Evolutionary conservation across 2,113 vertebrate species (phyloP).

Genomic region (Dinomys branickii): DNA sequence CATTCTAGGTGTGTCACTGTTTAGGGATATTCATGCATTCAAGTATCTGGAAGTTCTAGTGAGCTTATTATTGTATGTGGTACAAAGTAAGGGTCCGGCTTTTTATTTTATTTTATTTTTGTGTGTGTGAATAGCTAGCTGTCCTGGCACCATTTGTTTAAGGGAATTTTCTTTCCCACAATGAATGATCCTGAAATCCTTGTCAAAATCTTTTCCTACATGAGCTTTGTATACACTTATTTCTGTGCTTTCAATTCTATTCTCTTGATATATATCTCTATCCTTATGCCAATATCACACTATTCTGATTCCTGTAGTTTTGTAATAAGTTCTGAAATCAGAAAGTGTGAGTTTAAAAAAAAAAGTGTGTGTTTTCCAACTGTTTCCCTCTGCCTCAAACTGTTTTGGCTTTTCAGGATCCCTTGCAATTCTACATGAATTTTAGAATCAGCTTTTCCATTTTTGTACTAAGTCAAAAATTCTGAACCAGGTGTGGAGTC

Average conservation of each 20-base stretch:
- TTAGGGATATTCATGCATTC: neutral
- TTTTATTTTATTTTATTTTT: neutral
- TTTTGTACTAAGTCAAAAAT: slow-evolving; percentile 3
- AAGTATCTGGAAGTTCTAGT: neutral
- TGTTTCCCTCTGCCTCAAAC: neutral
- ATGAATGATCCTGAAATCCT: neutral
- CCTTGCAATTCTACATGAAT: neutral
- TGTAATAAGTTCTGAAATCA: neutral
- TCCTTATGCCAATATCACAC: neutral
- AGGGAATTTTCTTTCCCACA: neutral
- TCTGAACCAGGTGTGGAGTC: neutral
- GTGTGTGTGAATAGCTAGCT: neutral
- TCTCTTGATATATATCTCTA: neutral
- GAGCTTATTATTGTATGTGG: neutral
- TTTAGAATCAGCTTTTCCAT: slow-evolving; percentile 37
- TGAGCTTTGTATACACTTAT: neutral
- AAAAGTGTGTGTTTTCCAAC: neutral
- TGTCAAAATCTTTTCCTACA: neutral
- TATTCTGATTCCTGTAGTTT: slow-evolving; percentile 53
- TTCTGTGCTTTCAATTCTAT: neutral
- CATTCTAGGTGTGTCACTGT: neutral
- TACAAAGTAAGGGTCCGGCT: neutral
- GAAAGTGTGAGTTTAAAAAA: neutral
- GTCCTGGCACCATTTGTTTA: neutral
- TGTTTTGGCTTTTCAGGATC: slow-evolving; percentile 35